These are phyloP conservation scores for Uropsilus gracilis DNA, from an alignment of 2,113 vertebrate species.

Conservation along the genomic window DNA sequence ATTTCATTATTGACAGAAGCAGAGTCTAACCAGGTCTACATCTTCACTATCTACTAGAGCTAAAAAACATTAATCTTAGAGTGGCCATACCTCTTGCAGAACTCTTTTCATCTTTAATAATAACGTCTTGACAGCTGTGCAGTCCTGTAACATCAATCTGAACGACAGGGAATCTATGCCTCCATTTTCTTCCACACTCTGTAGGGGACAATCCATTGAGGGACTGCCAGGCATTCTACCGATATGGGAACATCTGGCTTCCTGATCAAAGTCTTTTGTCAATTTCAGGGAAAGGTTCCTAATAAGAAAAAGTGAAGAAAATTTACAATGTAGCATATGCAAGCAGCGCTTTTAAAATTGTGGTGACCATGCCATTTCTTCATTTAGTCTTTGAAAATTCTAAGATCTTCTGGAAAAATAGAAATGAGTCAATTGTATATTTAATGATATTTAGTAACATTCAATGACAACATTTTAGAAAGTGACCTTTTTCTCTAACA, in stretches of 20 bases:
- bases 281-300: constrained; percentile 88
- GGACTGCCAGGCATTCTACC: constrained; percentile 85
- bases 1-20: neutral
- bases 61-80: constrained; percentile 46
- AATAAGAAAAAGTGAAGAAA: neutral
- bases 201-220: constrained; percentile 87
- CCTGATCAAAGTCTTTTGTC: constrained; percentile 85
- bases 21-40: neutral
- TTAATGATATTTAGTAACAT: too few relatives aligned
- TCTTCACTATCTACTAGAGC: neutral
- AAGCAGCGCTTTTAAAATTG: neutral
- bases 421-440: too few relatives aligned
- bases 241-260: constrained; percentile 80
- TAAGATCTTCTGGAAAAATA: too few relatives aligned
- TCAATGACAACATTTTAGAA: too few relatives aligned
- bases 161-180: constrained; percentile 94
- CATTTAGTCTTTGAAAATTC: too few relatives aligned
- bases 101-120: constrained; percentile 95
- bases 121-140: constrained; percentile 95
- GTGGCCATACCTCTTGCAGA: constrained; percentile 93
- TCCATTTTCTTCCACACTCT: constrained; percentile 89
- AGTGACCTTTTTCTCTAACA: too few relatives aligned
- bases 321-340: neutral
- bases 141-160: constrained; percentile 97
- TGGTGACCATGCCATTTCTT: neutral